Evolutionary conservation across 2,797 vertebrate species (phyloP).

Genomic region (Myotis daubentonii): DNA sequence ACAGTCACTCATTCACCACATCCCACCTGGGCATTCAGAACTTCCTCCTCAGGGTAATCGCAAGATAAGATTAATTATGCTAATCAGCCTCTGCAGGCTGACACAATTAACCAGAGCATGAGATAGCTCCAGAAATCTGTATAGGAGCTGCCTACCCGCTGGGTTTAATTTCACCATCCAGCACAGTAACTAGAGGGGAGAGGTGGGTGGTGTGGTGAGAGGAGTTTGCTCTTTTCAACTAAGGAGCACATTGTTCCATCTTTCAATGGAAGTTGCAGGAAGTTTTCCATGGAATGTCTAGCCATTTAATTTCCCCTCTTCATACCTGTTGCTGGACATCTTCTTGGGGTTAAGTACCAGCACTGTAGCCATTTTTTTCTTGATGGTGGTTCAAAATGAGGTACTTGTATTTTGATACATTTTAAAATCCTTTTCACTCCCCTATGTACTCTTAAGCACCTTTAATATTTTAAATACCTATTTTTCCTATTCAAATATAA

Average conservation of each 20-base stretch:
- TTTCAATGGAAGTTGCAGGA: neutral
- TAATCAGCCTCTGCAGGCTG: slow-evolving; percentile 79
- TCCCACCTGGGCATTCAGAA: slow-evolving; percentile 77
- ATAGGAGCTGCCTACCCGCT: slow-evolving; percentile 74
- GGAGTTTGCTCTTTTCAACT: slow-evolving; percentile 43
- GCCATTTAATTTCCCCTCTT: neutral
- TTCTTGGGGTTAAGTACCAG: neutral
- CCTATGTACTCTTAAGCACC: neutral
- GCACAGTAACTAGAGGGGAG: slow-evolving; percentile 61
- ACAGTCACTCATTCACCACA: slow-evolving; percentile 36
- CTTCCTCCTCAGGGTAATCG: slow-evolving; percentile 80
- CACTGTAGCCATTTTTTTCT: neutral
- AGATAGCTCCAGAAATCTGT: slow-evolving; percentile 72
- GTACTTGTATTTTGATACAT: neutral
- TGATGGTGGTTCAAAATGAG: neutral
- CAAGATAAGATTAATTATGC: slow-evolving; percentile 82
- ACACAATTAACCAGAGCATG: slow-evolving; percentile 80
- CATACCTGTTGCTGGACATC: neutral
- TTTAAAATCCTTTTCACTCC: neutral
- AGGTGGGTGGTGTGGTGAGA: neutral
- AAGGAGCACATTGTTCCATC: neutral
- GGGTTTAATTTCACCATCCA: slow-evolving; percentile 78
- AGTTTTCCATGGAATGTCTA: neutral
- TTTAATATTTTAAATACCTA: neutral
- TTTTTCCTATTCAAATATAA: slow-evolving; percentile 48